phyloP scores from a whole-genome alignment of 2,113 vertebrate species.

The Anoura caudifer region DNA sequence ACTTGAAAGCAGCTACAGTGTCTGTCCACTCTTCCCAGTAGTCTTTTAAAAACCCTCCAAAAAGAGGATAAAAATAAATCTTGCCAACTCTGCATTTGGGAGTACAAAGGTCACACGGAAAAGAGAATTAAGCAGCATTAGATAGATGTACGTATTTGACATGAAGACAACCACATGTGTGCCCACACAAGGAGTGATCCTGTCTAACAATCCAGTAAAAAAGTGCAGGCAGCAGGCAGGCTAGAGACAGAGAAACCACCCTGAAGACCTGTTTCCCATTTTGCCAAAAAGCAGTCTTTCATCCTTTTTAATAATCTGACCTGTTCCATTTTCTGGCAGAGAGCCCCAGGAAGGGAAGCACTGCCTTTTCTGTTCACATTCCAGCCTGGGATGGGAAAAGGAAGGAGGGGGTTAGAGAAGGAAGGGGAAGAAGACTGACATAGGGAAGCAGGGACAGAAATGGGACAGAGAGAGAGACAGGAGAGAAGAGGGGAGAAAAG shows the following conservation, averaged over 20 bases:
- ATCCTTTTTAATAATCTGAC: slow-evolving; percentile 74
- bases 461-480: not conserved
- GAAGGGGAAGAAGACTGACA: not conserved
- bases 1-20: not conserved
- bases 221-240: not conserved
- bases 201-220: slow-evolving; percentile 9
- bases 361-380: slow-evolving; percentile 57
- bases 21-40: not conserved
- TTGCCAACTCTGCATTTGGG: not conserved
- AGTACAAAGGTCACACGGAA: not conserved
- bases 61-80: slow-evolving; percentile 38
- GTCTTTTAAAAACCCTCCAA: slow-evolving; percentile 8
- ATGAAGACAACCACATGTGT: slow-evolving; percentile 43
- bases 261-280: slow-evolving; percentile 78
- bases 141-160: not conserved
- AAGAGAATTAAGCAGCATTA: not conserved
- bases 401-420: not conserved
- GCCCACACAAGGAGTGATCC: not conserved
- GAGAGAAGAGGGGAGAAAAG: not conserved
- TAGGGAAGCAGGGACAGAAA: not conserved
- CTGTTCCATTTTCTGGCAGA: slow-evolving; percentile 77
- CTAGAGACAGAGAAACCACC: slow-evolving; percentile 52
- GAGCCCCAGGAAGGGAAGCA: slow-evolving; percentile 52
- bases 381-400: slow-evolving; percentile 54
- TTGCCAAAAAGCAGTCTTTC: slow-evolving; percentile 76